Percentiles rank a stretch among this genome's conserved stretches.
Conservation (phyloP, 92 coral and sea anemone genomes). For the Zoanthus solanderi region DNA sequence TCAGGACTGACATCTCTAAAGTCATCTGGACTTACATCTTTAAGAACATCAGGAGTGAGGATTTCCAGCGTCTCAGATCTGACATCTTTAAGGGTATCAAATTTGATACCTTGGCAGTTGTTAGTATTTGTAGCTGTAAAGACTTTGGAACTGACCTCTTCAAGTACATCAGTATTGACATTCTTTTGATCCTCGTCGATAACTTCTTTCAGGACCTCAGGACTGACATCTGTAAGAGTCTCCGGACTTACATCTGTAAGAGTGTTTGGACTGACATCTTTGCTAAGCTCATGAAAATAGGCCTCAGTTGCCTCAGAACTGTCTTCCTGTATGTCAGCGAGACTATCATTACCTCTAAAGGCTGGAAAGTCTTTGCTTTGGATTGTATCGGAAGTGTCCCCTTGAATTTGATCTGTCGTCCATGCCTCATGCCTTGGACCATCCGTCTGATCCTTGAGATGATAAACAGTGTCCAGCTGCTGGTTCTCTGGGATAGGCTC, state of each 20-base stretch:
- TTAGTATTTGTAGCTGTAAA: background rate
- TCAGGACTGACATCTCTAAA: background rate
- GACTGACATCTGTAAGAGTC: background rate
- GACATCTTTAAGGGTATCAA: background rate
- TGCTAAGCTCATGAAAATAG: no score
- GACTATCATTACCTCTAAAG: background rate
- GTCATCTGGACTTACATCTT: background rate
- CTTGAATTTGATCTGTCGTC: background rate
- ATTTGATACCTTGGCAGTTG: background rate
- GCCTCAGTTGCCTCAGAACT: background rate
- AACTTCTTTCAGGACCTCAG: background rate
- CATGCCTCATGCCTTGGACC: background rate
- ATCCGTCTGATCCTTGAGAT: background rate
- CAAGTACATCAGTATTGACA: background rate
- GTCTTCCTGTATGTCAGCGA: background rate
- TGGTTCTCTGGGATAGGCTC: slow-evolving; percentile 77
- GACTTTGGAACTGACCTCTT: background rate
- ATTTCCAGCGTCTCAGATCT: background rate
- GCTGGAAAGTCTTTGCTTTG: background rate
- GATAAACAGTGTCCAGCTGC: slow-evolving; percentile 50
- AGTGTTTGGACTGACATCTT: background rate
- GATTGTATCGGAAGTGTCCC: background rate
- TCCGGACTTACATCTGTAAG: background rate
- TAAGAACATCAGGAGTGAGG: background rate
- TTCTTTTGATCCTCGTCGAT: background rate